A percentile compares a stretch with the other conserved stretches of the same genome.
Conservation (phyloP, 2,888 invertebrate genomes). For the Euphydryas editha region DNA sequence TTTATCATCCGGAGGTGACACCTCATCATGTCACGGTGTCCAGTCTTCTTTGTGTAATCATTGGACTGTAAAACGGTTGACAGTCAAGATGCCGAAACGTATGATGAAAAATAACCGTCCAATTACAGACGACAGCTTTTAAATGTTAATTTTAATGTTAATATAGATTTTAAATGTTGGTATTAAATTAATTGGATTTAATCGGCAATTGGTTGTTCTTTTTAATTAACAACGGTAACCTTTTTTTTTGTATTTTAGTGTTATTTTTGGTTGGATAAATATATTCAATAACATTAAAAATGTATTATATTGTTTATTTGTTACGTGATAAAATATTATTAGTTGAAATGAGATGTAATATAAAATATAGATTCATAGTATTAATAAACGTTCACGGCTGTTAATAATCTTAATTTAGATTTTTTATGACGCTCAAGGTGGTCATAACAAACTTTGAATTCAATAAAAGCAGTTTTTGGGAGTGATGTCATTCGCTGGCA, state of each 20-base stretch:
- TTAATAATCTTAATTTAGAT: constrained; percentile 69
- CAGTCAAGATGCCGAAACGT: constrained; percentile 50
- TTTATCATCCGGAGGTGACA: constrained; percentile 76
- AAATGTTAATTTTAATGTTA: too few species aligned
- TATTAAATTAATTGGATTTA: neutral
- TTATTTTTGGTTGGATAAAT: neutral
- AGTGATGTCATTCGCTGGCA: neutral
- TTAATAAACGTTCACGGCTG: constrained; percentile 60
- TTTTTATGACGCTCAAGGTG: constrained; percentile 54
- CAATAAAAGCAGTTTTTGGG: neutral
- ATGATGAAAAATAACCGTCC: constrained; percentile 48
- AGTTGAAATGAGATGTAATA: constrained; percentile 39
- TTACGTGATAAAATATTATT: neutral
- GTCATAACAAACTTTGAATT: constrained; percentile 44
- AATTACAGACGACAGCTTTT: constrained; percentile 43
- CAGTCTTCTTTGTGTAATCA: constrained; percentile 64
- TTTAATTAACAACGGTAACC: neutral
- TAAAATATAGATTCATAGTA: constrained; percentile 52
- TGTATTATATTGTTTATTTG: neutral
- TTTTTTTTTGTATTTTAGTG: constrained; percentile 1
- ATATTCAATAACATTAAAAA: neutral
- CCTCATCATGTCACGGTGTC: constrained; percentile 74
- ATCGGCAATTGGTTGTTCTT: constrained; percentile 8
- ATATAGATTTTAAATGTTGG: constrained; percentile 3
- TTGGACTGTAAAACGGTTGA: constrained; percentile 68